Evolutionary conservation across 2,797 vertebrate genomes (phyloP), one percentile per base, ranked within the genome.

Genomic region (Pseudochaenichthys georgianus): DNA sequence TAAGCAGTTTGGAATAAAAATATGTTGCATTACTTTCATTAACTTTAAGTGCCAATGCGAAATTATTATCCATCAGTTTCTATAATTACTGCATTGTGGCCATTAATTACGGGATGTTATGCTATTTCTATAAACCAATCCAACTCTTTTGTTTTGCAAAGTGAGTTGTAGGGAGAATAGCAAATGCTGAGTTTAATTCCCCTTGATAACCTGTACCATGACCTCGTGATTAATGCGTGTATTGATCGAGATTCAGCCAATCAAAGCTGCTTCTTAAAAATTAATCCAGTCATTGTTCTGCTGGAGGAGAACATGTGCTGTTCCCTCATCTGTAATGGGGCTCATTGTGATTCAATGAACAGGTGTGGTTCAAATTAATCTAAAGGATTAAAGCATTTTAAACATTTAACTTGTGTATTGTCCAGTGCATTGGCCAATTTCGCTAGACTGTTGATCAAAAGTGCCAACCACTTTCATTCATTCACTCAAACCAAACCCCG

Each of bases 401-500:
- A 70, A 85, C 82, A 70, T 81, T 78, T 54, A 50, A 73, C 53
- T 61, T 55, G 55, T 80, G 64, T 31, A 70, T 83, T 81, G 76
- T 72, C 38, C 73, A 66, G 70, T 74, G 88, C 72, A 65, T 71
- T 72, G 78, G 69, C 61, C 87, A 1, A 45, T 68, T 73, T 54
- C 61, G 48, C 38, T 17, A 13, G 46, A 50, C 60, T 54, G 73
- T 65, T 91, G 76, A 92, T 92, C 81, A 91, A 90, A 87, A 64
- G 81, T 69, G 76, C 70, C 78, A 81, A 78, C 46, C 28, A 23
- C 15, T 57, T 38, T 65, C 47, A 65, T 83, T 90, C 91, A 94
- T 92, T 93, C 89, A 90, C 83, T 94, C 93, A 93, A 84, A 86
- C 57, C 79, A 84, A 91, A 82, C 87, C 72, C 66, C 15, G 47